phyloP scores from a whole-genome alignment of 2,113 vertebrate species.

The Sinosuthora webbiana region DNA sequence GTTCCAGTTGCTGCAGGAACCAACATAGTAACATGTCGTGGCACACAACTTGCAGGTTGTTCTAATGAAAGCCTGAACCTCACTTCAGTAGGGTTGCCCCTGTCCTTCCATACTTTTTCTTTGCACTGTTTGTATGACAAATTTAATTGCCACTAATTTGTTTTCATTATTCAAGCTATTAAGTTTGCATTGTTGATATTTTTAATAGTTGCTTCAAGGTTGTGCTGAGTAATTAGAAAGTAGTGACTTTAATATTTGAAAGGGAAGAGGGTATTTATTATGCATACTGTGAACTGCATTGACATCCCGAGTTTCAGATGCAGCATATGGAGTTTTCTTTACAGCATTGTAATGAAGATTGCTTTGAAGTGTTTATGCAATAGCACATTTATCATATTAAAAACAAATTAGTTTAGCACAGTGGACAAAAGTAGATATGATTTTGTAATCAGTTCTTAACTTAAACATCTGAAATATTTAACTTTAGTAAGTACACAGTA shows the following conservation, averaged over 20 bases:
- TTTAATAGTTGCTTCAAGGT: slow-evolving; percentile 70
- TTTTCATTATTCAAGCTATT: slow-evolving; percentile 52
- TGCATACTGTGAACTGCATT: slow-evolving; percentile 78
- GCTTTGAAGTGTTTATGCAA: slow-evolving; percentile 70
- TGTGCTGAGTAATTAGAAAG: slow-evolving; percentile 59
- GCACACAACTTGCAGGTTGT: background rate
- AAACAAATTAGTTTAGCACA: slow-evolving; percentile 63
- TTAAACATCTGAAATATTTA: slow-evolving; percentile 34
- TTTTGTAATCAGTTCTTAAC: slow-evolving; percentile 46
- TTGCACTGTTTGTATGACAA: slow-evolving; percentile 64
- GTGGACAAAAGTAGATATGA: slow-evolving; percentile 64
- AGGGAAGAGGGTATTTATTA: slow-evolving; percentile 79
- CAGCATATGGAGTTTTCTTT: slow-evolving; percentile 52
- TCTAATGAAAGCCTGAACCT: background rate
- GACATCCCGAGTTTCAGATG: slow-evolving; percentile 61
- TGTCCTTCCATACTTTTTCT: background rate
- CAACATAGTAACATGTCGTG: background rate
- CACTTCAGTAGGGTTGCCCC: slow-evolving; percentile 16
- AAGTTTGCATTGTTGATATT: slow-evolving; percentile 39
- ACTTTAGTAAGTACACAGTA: slow-evolving; percentile 67
- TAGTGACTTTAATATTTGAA: slow-evolving; percentile 64
- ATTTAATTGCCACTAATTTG: slow-evolving; percentile 54
- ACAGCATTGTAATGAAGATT: slow-evolving; percentile 62
- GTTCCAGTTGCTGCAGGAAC: background rate
- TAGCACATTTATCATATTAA: slow-evolving; percentile 60